Evolutionary conservation across 1,140 invertebrate genomes (phyloP).

Genomic region (Grapholita molesta): DNA sequence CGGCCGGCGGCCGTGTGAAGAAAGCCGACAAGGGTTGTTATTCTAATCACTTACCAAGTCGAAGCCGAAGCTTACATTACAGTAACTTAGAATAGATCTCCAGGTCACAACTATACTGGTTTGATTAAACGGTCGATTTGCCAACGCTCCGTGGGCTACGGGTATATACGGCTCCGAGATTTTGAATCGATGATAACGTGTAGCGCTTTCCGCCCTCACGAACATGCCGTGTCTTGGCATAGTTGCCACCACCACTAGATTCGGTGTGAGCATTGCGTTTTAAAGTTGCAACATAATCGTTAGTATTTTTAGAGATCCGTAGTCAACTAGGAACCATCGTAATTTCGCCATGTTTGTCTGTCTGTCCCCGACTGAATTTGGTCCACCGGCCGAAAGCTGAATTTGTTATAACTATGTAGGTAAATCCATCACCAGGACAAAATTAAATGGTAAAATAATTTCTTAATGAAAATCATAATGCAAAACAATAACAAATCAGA

Average conservation of each 20-base stretch:
- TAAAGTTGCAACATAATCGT: neutral
- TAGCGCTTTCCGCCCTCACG: conserved; percentile 16
- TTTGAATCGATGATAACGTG: conserved; percentile 16
- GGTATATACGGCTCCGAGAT: neutral
- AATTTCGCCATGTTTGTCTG: too few species aligned
- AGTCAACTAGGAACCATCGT: too few species aligned
- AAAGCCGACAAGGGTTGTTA: conserved; percentile 8
- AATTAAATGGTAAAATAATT: too few species aligned
- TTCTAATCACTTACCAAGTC: neutral
- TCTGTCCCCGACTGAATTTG: too few species aligned
- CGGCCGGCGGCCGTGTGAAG: conserved; percentile 9
- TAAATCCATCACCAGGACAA: too few species aligned
- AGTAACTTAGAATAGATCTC: neutral
- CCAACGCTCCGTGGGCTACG: neutral
- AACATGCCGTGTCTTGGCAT: neutral
- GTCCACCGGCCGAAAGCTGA: too few species aligned
- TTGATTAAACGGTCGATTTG: neutral
- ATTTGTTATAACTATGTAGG: too few species aligned
- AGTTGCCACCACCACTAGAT: neutral
- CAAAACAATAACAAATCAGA: too few species aligned
- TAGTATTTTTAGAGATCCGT: too few species aligned
- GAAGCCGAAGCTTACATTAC: neutral
- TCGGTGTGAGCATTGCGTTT: conserved; percentile 2
- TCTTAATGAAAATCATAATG: too few species aligned
- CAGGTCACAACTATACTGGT: neutral